Evolutionary conservation across 2,888 invertebrate species (phyloP).

Genomic region (Spisula solida): DNA sequence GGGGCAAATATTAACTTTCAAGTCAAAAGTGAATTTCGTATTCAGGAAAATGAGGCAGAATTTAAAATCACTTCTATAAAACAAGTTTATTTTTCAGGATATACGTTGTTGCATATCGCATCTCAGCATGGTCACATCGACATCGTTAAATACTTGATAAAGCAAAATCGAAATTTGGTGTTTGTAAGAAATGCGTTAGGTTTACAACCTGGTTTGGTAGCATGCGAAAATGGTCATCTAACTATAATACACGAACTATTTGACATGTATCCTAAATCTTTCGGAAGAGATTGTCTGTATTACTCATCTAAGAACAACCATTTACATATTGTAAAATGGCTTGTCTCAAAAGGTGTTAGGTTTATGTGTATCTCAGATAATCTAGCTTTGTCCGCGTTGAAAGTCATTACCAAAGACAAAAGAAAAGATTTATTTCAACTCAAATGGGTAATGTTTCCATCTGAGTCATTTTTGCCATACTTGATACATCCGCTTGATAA

Average conservation of each 20-base stretch:
- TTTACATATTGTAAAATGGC: slow-evolving; percentile 15
- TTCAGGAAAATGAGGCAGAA: not conserved
- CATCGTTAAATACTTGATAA: slow-evolving; percentile 35
- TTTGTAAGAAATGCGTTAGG: slow-evolving; percentile 21
- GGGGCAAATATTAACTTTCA: slow-evolving; percentile 41
- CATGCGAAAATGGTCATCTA: slow-evolving; percentile 51
- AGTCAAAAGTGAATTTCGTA: slow-evolving; percentile 6
- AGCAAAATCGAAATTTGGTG: not conserved
- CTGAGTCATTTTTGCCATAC: not conserved
- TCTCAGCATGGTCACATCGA: slow-evolving; percentile 41
- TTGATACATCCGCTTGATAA: slow-evolving; percentile 9
- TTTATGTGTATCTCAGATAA: slow-evolving; percentile 30
- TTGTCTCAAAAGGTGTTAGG: slow-evolving; percentile 15
- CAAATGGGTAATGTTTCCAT: not conserved
- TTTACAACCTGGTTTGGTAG: slow-evolving; percentile 35
- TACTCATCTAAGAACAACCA: slow-evolving; percentile 36
- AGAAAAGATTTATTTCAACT: not conserved
- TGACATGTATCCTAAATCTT: not conserved
- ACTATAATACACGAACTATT: slow-evolving; percentile 14
- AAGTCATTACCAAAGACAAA: not conserved
- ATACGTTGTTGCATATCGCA: slow-evolving; percentile 52
- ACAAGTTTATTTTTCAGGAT: slow-evolving; percentile 39
- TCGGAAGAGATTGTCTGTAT: slow-evolving; percentile 25
- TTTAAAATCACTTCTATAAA: not conserved
- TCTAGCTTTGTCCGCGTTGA: not conserved